Conservation (phyloP, 1,140 invertebrate species). For the Hylyphantes graminicola region DNA sequence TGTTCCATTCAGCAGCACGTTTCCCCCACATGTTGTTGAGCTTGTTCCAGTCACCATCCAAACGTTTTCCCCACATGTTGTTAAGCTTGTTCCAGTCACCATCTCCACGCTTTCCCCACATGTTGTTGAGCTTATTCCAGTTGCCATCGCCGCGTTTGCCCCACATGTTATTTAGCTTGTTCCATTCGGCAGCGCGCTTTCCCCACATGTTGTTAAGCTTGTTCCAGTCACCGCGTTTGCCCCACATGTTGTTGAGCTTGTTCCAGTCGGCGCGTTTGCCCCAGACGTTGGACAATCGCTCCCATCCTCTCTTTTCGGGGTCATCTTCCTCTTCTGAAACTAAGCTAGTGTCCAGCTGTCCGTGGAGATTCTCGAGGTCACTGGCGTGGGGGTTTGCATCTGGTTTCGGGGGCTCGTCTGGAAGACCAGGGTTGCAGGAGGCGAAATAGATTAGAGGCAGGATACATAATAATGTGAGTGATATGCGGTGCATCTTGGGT, state of each 20-base stretch:
- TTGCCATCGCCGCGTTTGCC: conserved; percentile 66
- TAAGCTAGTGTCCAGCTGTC: conserved; percentile 7
- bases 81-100: conserved; percentile 61
- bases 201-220: conserved; percentile 62
- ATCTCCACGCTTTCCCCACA: conserved; percentile 75
- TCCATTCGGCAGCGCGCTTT: conserved; percentile 55
- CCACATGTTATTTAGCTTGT: conserved; percentile 62
- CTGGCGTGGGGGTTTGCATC: background rate
- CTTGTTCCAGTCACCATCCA: conserved; percentile 54
- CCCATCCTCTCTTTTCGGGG: conserved; percentile 62
- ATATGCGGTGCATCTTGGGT: conserved; percentile 17
- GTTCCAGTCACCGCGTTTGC: conserved; percentile 59
- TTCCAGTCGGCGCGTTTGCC: conserved; percentile 66
- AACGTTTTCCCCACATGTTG: conserved; percentile 62
- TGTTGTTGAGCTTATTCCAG: conserved; percentile 65
- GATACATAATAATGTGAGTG: conserved; percentile 1
- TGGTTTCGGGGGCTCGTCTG: conserved; percentile 16
- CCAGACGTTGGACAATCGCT: conserved; percentile 60
- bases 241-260: conserved; percentile 50
- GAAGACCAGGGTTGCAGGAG: conserved; percentile 23
- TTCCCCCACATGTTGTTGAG: conserved; percentile 57
- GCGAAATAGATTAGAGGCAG: conserved; percentile 37
- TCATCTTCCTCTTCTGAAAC: background rate
- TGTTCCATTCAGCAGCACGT: conserved; percentile 66
- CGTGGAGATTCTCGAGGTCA: conserved; percentile 23